Conservation (phyloP, 2,888 invertebrate species). For the Balanococcus diminutus region DNA sequence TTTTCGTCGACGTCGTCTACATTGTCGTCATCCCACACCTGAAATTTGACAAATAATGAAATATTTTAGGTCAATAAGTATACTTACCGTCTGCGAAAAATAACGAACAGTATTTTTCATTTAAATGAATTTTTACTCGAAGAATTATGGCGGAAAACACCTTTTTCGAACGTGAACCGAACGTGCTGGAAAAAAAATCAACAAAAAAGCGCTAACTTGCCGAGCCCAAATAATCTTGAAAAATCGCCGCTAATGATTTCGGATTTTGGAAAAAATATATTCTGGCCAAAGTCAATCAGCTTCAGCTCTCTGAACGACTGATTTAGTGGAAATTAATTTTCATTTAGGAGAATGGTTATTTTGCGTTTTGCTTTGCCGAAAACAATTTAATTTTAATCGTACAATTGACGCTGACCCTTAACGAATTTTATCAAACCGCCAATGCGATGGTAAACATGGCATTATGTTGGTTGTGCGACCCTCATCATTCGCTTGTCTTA, state of each 20-base stretch:
- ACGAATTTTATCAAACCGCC: conserved; percentile 17
- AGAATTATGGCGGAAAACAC: background rate
- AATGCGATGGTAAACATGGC: background rate
- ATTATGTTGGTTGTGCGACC: background rate
- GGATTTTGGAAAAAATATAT: no score
- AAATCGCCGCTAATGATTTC: no score
- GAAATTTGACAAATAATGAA: background rate
- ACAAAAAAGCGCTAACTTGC: no score
- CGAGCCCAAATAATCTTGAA: background rate
- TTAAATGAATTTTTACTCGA: background rate
- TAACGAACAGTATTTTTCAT: background rate
- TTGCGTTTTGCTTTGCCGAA: background rate
- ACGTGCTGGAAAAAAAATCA: no score
- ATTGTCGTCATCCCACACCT: background rate
- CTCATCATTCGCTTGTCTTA: conserved; percentile 12
- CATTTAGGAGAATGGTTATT: background rate
- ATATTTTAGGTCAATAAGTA: background rate
- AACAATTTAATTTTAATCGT: conserved; percentile 17
- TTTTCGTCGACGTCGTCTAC: background rate
- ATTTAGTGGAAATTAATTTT: background rate
- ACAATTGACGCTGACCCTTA: background rate
- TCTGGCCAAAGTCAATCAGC: background rate
- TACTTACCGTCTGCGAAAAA: no score
- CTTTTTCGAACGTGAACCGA: background rate
- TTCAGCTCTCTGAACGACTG: background rate